A percentile compares a stretch with the other conserved stretches of the same genome.
These are phyloP conservation scores for Triplophysa rosa DNA, from an alignment of 2,113 vertebrate species.

Conservation along the genomic window DNA sequence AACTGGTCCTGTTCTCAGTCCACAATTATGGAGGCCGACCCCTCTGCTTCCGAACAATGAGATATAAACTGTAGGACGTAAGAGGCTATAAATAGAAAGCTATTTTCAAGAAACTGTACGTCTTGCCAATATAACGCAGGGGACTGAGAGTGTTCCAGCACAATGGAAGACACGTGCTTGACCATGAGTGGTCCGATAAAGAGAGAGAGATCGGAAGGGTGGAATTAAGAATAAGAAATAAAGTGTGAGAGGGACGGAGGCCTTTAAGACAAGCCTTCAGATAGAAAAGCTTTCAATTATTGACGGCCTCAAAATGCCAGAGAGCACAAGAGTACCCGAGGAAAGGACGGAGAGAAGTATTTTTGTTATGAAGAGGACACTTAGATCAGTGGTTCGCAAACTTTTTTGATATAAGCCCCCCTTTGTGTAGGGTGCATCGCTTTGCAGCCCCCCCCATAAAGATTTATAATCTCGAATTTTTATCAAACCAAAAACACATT, in stretches of 20 bases:
- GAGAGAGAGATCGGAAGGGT: conserved; percentile 5
- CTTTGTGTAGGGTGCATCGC: too few species aligned
- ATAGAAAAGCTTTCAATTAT: conserved; percentile 54
- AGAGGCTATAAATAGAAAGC: conserved; percentile 14
- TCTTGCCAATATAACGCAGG: conserved; percentile 8
- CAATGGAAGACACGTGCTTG: conserved; percentile 1
- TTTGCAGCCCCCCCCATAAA: too few species aligned
- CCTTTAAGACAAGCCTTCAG: conserved; percentile 31
- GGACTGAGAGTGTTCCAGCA: background rate
- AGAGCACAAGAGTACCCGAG: conserved; percentile 26
- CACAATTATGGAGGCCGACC: background rate
- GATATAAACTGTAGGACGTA: background rate
- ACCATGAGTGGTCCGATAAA: conserved; percentile 7
- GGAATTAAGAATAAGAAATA: conserved; percentile 5
- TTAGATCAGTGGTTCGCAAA: too few species aligned
- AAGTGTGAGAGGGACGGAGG: conserved; percentile 2
- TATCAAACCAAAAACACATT: too few species aligned
- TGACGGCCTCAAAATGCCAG: conserved; percentile 36
- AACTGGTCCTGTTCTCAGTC: background rate
- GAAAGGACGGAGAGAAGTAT: conserved; percentile 21
- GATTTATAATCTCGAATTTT: too few species aligned
- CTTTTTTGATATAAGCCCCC: too few species aligned
- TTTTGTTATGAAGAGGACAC: background rate
- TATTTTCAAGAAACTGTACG: conserved; percentile 5
- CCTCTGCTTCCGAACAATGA: background rate